These are phyloP conservation scores for Rhimphoctona megacephalus DNA, from an alignment of 2,888 invertebrate genomes.

Conservation along the genomic window DNA sequence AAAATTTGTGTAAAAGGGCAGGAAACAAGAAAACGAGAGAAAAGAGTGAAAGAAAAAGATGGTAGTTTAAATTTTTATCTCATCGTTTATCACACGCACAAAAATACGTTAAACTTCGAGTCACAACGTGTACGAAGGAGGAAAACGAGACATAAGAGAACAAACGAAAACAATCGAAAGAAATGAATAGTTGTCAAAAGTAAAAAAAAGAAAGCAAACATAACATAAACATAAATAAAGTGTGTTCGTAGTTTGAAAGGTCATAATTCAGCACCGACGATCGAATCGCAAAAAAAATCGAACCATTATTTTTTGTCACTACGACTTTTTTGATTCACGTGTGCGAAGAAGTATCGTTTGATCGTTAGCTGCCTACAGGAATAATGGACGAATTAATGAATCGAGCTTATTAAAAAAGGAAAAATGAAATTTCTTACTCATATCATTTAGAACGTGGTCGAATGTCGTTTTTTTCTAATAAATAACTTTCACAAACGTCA, in stretches of 20 bases:
- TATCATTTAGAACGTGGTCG: slow-evolving; percentile 56
- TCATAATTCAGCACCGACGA: slow-evolving; percentile 63
- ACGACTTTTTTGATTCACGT: slow-evolving; percentile 23
- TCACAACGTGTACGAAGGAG: slow-evolving; percentile 40
- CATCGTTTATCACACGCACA: slow-evolving; percentile 42
- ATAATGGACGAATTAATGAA: slow-evolving; percentile 67
- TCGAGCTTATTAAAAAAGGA: slow-evolving; percentile 67
- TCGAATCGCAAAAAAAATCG: slow-evolving; percentile 60
- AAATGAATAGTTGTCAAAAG: slow-evolving; percentile 25
- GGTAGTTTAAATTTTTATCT: slow-evolving; percentile 28
- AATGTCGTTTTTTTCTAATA: slow-evolving; percentile 28
- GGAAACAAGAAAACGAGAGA: background rate
- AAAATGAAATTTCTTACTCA: slow-evolving; percentile 60
- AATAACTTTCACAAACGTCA: slow-evolving; percentile 44
- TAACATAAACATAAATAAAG: slow-evolving; percentile 53
- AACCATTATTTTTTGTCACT: slow-evolving; percentile 46
- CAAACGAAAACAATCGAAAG: slow-evolving; percentile 19
- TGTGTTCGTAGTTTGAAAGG: slow-evolving; percentile 67
- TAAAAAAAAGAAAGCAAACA: slow-evolving; percentile 26
- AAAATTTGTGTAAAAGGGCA: slow-evolving; percentile 21
- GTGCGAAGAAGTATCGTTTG: slow-evolving; percentile 33
- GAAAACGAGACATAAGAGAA: slow-evolving; percentile 4
- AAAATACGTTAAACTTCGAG: slow-evolving; percentile 59
- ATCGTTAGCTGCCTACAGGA: slow-evolving; percentile 50
- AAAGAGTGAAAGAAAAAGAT: background rate